Base-by-base conservation (phyloP, 2,888 invertebrate genomes). In the Parelbella ahira region DNA sequence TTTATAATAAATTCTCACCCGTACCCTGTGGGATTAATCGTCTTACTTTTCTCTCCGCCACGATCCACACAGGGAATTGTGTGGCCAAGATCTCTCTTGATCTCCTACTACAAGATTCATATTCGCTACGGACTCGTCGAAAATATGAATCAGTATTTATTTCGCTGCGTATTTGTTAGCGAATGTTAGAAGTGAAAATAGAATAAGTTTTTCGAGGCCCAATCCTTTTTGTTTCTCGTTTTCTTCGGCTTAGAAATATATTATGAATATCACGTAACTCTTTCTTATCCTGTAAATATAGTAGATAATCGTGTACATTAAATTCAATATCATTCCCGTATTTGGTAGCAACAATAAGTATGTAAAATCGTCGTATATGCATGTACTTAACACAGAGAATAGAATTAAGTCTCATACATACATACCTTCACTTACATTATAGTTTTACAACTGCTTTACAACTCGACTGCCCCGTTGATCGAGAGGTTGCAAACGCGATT, bases 11-110 rank as follows among this genome's bases (percentile, higher is more conserved):
- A 82, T 82, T 82, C 74, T 75, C 74, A 53, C 60, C 57, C 68
- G 68, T 71, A 70, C 71, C 75, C 75, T 66, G 66, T 65, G 81
- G 84, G 80, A 86, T 86, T 84, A 86, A 83, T 84, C 82, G 82
- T 76, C 83, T 82, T 82, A 81, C 81, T 84, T 84, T 82, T 80
- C 79, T 81, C 78, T 69, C 68, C 54, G 56, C 67, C 66, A 66
- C 82, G 79, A 86, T 81, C 80, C 82, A 71, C 73, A 61, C 63
- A 68, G 81, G 77, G 81, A 79, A 80, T 82, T 78, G 77, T 81
- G 76, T 72, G 78, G 74, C 74, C 65, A 76, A 68, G 67, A 74
- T 68, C 63, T 67, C 29, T 34, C 28, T 36, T 42, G 42, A 42
- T 42, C 70, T 70, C 54, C 67, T 72, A 70, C 78, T 60, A 70